Evolutionary conservation across 2,797 vertebrate species (phyloP), one percentile per base, ranked within the genome.

Genomic region (Eleutherodactylus coqui): DNA sequence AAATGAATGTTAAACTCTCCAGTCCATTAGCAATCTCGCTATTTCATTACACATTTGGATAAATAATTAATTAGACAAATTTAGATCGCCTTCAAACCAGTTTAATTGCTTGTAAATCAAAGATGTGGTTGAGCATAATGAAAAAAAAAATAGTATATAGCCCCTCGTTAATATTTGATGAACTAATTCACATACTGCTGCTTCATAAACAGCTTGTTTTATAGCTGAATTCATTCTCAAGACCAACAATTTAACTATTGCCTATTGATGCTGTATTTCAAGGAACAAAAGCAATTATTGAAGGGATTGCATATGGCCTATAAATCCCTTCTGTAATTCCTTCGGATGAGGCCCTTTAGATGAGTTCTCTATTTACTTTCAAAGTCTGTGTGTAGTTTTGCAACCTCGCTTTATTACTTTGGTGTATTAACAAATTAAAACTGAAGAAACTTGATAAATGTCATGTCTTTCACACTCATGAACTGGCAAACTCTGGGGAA

Each of bases 81-180:
- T 83, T 82, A 86, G 70, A 82, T 82, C 49, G 78, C 69, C 84
- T 76, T 86, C 79, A 77, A 78, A 58, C 60, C 58, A 21, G 69
- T 78, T 77, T 86, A 86, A 82, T 86, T 86, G 85, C 79, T 82
- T 86, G 79, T 86, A 86, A 86, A 86, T 82, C 79, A 86, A 77
- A 77, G 47, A 82, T 86, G 60, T 77, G 72, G 43, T 83, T 78
- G 58, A 78, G 53, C 41, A 82, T 62, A 85, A 79, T 80, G 69
- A 32, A 80, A 75, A 43, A 72, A 80, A 75, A 81, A 53, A 51
- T 49, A 62, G 69, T 80, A 75, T 75, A 75, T 41, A 5, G 53
- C 17, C 41, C 45, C 53, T 64, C 32, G 24, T 86, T 86, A 86
- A 86, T 86, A 86, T 81, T 86, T 86, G 69, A 86, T 81, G n/a